phyloP scores from a whole-genome alignment of 2,888 invertebrate genomes.

The Acanthopleura granulata region DNA sequence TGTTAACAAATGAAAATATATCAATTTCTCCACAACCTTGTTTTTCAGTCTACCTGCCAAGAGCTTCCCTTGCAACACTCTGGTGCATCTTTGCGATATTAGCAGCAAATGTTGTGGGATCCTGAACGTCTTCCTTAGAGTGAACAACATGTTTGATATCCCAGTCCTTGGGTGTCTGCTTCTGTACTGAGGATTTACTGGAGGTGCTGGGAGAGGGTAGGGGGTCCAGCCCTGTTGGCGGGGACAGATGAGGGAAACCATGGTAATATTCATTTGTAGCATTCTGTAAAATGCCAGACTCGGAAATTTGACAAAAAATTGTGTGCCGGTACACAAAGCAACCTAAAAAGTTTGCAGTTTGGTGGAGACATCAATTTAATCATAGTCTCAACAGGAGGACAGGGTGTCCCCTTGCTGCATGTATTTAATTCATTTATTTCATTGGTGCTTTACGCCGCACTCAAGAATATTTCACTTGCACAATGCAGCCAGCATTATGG shows the following conservation, averaged over 20 bases:
- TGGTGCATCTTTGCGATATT: slow-evolving; percentile 20
- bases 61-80: neutral
- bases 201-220: neutral
- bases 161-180: slow-evolving; percentile 2
- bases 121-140: slow-evolving; percentile 6
- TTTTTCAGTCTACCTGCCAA: neutral
- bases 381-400: too few species aligned
- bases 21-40: too few species aligned
- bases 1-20: too few species aligned
- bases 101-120: slow-evolving; percentile 21
- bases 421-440: too few species aligned
- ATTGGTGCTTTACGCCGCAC: too few species aligned
- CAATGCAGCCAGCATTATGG: too few species aligned
- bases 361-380: too few species aligned
- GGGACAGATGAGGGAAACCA: neutral
- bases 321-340: too few species aligned
- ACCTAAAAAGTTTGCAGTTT: too few species aligned
- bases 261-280: neutral
- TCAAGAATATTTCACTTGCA: too few species aligned
- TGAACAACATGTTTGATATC: neutral
- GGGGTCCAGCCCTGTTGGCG: neutral
- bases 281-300: neutral
- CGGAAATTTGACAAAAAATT: too few species aligned
- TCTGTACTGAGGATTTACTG: neutral
- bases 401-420: too few species aligned